Conservation (phyloP, 2,888 invertebrate genomes). For the Salticus scenicus region DNA sequence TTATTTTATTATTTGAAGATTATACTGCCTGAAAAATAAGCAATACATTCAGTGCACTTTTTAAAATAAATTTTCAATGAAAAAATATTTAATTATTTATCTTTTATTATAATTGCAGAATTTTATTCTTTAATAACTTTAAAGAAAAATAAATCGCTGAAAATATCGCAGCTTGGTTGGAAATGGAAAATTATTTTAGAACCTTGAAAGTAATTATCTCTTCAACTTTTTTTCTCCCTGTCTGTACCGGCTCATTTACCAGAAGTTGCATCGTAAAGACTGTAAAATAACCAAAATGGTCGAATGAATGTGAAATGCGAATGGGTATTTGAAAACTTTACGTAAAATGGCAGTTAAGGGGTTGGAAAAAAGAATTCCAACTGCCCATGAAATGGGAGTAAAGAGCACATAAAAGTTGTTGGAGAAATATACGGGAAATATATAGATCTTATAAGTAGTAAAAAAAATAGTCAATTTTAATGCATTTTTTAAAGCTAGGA, state of each 20-base stretch:
- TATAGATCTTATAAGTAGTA: neutral
- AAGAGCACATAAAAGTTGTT: conserved; percentile 12
- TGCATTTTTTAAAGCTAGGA: neutral
- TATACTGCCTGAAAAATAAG: too few species aligned
- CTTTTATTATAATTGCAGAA: neutral
- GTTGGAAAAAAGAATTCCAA: neutral
- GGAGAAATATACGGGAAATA: neutral
- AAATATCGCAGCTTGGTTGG: neutral
- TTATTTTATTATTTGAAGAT: too few species aligned
- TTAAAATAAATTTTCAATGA: too few species aligned
- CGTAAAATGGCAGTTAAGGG: neutral
- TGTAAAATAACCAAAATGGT: conserved; percentile 2
- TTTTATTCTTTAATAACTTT: neutral
- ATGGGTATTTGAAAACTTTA: conserved; percentile 3
- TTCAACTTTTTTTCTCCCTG: neutral
- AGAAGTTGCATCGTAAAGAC: conserved; percentile 2
- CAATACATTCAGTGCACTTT: too few species aligned
- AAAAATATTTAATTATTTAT: too few species aligned
- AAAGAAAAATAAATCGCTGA: neutral
- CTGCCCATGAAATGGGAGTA: neutral
- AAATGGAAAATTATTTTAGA: neutral
- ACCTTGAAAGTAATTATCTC: neutral
- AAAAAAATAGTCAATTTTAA: neutral
- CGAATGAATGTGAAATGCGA: conserved; percentile 14
- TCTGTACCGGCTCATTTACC: neutral